Percentiles rank a stretch among this genome's conserved stretches.
Evolutionary conservation across 2,797 vertebrate genomes (phyloP).

Genomic region (Chiloscyllium punctatum): DNA sequence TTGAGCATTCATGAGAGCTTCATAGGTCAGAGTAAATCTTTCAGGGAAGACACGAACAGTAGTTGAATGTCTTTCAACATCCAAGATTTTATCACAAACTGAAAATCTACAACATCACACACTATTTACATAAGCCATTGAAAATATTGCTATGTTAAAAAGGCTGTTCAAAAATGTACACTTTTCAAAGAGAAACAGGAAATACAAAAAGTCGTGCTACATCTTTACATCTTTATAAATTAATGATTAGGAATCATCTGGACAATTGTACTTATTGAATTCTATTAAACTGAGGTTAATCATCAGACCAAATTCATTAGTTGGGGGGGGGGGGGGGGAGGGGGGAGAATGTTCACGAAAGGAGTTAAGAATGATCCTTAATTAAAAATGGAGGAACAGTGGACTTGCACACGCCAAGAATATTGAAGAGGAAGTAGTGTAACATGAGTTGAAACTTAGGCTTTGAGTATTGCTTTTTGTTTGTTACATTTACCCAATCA

Average conservation of each 20-base stretch:
- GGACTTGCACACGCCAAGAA: background rate
- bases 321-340: too few relatives aligned
- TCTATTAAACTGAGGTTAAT: background rate
- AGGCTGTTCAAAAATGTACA: background rate
- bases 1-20: background rate
- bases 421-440: background rate
- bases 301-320: background rate
- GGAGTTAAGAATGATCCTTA: background rate
- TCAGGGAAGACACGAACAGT: background rate
- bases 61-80: background rate
- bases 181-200: background rate
- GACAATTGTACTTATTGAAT: background rate
- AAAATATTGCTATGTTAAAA: background rate
- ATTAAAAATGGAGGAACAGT: background rate
- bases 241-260: background rate
- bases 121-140: background rate
- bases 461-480: background rate
- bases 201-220: background rate
- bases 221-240: background rate
- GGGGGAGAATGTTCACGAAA: too few relatives aligned
- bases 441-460: background rate
- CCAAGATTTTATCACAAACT: background rate
- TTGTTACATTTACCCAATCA: conserved; percentile 7
- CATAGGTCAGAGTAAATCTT: background rate
- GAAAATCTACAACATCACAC: background rate